Evolutionary conservation across 2,113 vertebrate species (phyloP).

Genomic region (Pipa parva): DNA sequence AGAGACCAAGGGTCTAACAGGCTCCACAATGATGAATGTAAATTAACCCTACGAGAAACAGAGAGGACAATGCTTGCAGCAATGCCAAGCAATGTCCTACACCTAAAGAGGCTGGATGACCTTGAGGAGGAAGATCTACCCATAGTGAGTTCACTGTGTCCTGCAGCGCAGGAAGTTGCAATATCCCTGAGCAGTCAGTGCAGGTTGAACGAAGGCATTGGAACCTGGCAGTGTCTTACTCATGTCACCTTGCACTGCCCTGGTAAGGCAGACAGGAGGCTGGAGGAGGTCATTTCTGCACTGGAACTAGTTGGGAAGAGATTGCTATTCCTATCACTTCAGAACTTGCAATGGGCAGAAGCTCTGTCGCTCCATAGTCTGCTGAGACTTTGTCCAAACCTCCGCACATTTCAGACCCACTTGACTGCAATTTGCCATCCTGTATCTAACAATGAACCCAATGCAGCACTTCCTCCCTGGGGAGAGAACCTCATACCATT

Average conservation of each 20-base stretch:
- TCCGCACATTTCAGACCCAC: slow-evolving; percentile 29
- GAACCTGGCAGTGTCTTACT: slow-evolving; percentile 41
- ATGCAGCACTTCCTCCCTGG: accelerated
- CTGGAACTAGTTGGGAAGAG: neutral
- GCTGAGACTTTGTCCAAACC: slow-evolving; percentile 38
- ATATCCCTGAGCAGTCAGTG: neutral
- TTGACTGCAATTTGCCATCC: neutral
- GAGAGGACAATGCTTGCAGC: accelerated
- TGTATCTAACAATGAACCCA: accelerated
- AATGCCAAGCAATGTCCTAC: slow-evolving; percentile 9
- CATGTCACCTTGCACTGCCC: slow-evolving; percentile 38
- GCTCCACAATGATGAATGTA: too few relatives aligned
- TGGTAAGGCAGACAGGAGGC: accelerated
- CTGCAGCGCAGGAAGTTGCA: neutral
- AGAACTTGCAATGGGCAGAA: slow-evolving; percentile 38
- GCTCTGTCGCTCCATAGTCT: neutral
- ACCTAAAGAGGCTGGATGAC: slow-evolving; percentile 45
- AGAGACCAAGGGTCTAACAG: neutral
- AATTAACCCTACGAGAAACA: too few relatives aligned
- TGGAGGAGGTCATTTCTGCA: slow-evolving; percentile 40
- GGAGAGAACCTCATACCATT: neutral
- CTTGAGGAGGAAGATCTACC: slow-evolving; percentile 30
- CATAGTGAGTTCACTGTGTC: neutral
- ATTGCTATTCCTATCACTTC: slow-evolving; percentile 47
- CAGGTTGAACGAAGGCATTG: neutral